Percentiles rank a stretch among this genome's conserved stretches.
phyloP scores from a whole-genome alignment of 2,888 invertebrate genomes.

The Eilema depressum region DNA sequence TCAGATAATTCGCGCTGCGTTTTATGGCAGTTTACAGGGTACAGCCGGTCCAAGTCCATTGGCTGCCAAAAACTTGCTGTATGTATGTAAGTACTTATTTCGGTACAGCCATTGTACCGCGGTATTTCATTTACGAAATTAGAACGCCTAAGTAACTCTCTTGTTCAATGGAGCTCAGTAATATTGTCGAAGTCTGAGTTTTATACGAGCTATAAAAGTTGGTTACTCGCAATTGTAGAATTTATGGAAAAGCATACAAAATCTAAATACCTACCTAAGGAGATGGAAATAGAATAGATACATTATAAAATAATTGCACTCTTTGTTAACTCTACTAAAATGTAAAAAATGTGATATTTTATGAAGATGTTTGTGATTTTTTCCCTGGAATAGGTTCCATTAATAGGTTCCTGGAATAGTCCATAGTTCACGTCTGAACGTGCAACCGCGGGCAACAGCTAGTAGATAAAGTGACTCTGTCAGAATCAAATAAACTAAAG shows the following conservation, averaged over 20 bases:
- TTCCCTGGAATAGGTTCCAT: no score
- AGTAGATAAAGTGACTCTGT: not conserved
- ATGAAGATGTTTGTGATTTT: no score
- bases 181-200: not conserved
- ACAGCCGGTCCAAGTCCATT: constrained; percentile 59
- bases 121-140: constrained; percentile 30
- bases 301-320: no score
- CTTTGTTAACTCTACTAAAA: no score
- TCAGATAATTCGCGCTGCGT: constrained; percentile 73
- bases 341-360: no score
- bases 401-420: no score
- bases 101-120: constrained; percentile 21
- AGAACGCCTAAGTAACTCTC: constrained; percentile 10
- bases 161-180: constrained; percentile 1
- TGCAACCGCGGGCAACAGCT: no score
- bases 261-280: not conserved
- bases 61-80: constrained; percentile 71
- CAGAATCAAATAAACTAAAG: not conserved
- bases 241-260: not conserved
- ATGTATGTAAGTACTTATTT: constrained; percentile 36
- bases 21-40: constrained; percentile 73
- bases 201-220: not conserved
- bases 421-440: no score
- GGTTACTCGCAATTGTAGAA: no score
- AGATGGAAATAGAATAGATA: no score